phyloP scores from a whole-genome alignment of 2,888 invertebrate species.

The Acrobasis consociella region DNA sequence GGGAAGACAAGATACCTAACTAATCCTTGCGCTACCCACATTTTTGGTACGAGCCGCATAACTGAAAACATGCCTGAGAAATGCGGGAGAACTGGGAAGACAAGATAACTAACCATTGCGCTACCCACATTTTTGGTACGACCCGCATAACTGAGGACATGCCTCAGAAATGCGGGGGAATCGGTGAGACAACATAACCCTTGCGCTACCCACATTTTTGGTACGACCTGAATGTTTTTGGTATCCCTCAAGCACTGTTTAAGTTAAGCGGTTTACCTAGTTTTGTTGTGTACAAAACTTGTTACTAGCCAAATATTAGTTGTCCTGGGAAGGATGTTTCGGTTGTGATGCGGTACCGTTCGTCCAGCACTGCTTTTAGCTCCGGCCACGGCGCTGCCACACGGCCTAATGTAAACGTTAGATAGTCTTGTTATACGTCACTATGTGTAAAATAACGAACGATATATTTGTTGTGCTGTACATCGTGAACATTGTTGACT shows the following conservation, averaged over 20 bases:
- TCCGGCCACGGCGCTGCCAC: neutral
- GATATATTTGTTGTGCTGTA: constrained; percentile 25
- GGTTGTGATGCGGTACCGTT: constrained; percentile 21
- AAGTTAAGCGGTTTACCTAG: neutral
- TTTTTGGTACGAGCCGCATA: too few relatives aligned
- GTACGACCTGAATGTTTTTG: too few relatives aligned
- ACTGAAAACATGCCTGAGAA: neutral
- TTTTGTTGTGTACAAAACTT: constrained; percentile 20
- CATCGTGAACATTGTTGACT: constrained; percentile 34
- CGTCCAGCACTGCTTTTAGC: constrained; percentile 15
- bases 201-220: too few relatives aligned
- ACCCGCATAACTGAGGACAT: neutral
- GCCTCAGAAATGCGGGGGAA: neutral
- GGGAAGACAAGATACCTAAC: too few relatives aligned
- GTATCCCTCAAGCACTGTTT: too few relatives aligned
- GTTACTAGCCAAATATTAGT: constrained; percentile 17
- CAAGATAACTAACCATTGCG: too few relatives aligned
- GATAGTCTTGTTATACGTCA: constrained; percentile 4
- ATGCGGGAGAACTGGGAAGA: too few relatives aligned
- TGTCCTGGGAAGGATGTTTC: neutral
- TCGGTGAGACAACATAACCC: too few relatives aligned
- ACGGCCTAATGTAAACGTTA: constrained; percentile 22
- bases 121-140: too few relatives aligned
- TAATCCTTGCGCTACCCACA: too few relatives aligned
- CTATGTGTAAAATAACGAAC: constrained; percentile 14